Conservation (phyloP, 2,797 vertebrate genomes). For the Apogon hyalosoma region DNA sequence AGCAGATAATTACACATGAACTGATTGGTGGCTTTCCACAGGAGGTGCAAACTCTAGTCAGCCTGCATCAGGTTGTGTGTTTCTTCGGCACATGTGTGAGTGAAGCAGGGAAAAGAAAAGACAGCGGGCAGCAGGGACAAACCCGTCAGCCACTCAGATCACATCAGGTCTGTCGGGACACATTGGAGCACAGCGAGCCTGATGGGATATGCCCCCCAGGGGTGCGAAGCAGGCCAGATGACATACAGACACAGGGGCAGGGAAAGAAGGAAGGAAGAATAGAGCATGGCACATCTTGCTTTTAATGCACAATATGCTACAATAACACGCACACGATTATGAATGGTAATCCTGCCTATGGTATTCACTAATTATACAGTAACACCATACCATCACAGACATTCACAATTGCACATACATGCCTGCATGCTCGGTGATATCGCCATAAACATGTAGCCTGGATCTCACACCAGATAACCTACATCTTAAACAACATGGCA, state of each 20-base stretch:
- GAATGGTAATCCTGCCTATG: constrained; percentile 54
- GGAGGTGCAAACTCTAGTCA: constrained; percentile 69
- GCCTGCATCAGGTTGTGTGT: constrained; percentile 73
- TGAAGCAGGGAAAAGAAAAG: constrained; percentile 74
- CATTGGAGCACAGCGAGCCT: constrained; percentile 83
- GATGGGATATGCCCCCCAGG: constrained; percentile 82
- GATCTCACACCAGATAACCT: constrained; percentile 80
- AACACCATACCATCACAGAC: constrained; percentile 36
- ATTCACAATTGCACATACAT: constrained; percentile 12
- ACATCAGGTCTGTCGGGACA: constrained; percentile 87
- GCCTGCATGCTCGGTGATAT: constrained; percentile 14
- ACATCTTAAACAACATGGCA: constrained; percentile 73
- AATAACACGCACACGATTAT: constrained; percentile 65
- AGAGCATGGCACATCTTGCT: constrained; percentile 68
- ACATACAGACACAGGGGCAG: constrained; percentile 77
- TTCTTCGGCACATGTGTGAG: constrained; percentile 64
- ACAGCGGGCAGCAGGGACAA: constrained; percentile 84
- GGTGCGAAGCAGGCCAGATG: constrained; percentile 82
- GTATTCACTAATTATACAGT: constrained; percentile 61
- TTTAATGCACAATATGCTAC: constrained; percentile 73
- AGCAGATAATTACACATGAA: constrained; percentile 38
- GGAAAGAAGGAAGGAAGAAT: constrained; percentile 71
- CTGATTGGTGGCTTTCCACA: constrained; percentile 49
- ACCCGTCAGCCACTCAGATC: constrained; percentile 86
- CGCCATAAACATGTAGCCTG: constrained; percentile 66